phyloP scores from a whole-genome alignment of 1,140 invertebrate genomes.

The Coptotermes formosanus region DNA sequence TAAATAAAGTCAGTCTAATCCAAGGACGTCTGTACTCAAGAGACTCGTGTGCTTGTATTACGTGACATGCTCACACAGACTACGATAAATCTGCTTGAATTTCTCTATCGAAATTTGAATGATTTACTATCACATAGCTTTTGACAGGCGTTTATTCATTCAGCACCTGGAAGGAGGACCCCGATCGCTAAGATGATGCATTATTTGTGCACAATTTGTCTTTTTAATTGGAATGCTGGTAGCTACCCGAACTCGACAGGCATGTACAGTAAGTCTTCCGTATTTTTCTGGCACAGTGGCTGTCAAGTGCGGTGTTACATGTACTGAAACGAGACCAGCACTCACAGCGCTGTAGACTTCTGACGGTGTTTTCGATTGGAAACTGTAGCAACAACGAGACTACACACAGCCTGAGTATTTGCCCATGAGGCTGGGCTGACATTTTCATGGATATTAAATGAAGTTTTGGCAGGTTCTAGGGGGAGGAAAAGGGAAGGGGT shows the following conservation, averaged over 20 bases:
- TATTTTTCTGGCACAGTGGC: background rate
- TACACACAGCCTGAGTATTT: background rate
- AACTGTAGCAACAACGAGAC: background rate
- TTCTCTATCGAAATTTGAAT: too few species aligned
- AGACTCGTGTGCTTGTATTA: too few species aligned
- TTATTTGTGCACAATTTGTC: background rate
- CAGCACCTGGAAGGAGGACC: too few species aligned
- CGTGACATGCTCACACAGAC: too few species aligned
- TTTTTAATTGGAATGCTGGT: background rate
- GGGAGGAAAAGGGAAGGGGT: background rate
- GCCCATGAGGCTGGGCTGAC: conserved; percentile 22
- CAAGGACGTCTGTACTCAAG: too few species aligned
- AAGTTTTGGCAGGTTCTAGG: conserved; percentile 27
- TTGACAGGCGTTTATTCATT: too few species aligned
- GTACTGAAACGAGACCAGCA: background rate
- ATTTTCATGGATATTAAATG: conserved; percentile 29
- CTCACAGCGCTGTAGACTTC: background rate
- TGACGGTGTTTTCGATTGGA: background rate
- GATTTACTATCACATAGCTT: too few species aligned
- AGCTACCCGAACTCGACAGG: background rate
- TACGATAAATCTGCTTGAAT: too few species aligned
- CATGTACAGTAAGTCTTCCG: background rate
- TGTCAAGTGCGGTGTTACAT: background rate
- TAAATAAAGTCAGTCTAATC: too few species aligned
- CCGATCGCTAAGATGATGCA: background rate